These are phyloP conservation scores for Penaeus vannamei DNA, from an alignment of 1,140 invertebrate genomes.

Conservation along the genomic window DNA sequence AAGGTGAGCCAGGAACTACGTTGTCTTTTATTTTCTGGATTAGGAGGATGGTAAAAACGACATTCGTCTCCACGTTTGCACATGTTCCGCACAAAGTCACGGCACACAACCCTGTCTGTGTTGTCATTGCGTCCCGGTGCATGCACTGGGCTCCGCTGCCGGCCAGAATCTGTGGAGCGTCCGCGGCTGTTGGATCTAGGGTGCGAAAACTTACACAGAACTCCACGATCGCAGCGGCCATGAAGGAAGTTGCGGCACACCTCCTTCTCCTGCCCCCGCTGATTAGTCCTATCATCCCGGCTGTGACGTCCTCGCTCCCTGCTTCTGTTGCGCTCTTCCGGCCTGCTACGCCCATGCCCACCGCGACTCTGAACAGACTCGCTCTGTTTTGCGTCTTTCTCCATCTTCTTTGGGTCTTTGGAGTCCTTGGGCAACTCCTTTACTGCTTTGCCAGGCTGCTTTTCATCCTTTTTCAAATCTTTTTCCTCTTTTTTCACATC, in stretches of 20 bases:
- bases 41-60: constrained; percentile 79
- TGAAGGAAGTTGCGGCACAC: constrained; percentile 79
- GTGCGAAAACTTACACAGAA: constrained; percentile 76
- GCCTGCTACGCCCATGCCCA: constrained; percentile 4
- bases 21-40: constrained; percentile 65
- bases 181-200: not conserved
- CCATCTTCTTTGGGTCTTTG: constrained; percentile 31
- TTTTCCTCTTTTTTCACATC: not conserved
- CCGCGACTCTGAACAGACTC: no score
- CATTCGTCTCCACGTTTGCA: constrained; percentile 86
- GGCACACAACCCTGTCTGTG: constrained; percentile 70
- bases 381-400: constrained; percentile 8
- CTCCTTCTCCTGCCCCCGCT: constrained; percentile 31
- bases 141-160: not conserved
- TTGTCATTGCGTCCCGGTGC: not conserved
- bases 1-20: constrained; percentile 75
- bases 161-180: not conserved
- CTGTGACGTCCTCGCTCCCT: constrained; percentile 33
- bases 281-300: constrained; percentile 23
- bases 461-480: constrained; percentile 13
- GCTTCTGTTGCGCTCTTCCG: not conserved
- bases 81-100: constrained; percentile 77
- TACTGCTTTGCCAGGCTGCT: not conserved
- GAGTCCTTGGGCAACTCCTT: constrained; percentile 8
- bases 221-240: constrained; percentile 78